Conservation (phyloP, 2,797 vertebrate species). For the Prionace glauca region DNA sequence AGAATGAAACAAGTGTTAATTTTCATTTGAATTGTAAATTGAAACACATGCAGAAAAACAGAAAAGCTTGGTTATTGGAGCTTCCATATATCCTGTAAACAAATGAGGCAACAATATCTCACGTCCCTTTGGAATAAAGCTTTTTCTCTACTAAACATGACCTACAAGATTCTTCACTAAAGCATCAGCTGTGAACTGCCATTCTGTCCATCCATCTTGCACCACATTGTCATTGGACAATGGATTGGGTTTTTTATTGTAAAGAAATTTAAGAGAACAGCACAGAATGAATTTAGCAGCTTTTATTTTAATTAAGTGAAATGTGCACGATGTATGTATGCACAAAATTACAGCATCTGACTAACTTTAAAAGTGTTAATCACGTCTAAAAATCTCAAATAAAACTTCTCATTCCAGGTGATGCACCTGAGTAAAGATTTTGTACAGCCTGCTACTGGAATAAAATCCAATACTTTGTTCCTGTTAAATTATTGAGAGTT, state of each 20-base stretch:
- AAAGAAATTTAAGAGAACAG: neutral
- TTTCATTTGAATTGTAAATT: neutral
- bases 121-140: neutral
- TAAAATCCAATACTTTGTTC: neutral
- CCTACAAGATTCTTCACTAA: neutral
- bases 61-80: neutral
- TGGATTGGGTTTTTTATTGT: too few species aligned
- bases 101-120: neutral
- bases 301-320: neutral
- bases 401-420: neutral
- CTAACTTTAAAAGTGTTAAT: neutral
- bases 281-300: neutral
- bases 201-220: neutral
- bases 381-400: too few species aligned
- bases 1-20: neutral
- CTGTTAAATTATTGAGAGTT: neutral
- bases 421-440: neutral
- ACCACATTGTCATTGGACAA: neutral
- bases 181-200: neutral
- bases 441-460: neutral
- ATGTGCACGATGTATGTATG: neutral
- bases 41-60: neutral
- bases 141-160: neutral
- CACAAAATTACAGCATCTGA: neutral
- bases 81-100: neutral